Base-by-base conservation (phyloP, 2,888 invertebrate genomes). In the Ectropis crepuscularia region DNA sequence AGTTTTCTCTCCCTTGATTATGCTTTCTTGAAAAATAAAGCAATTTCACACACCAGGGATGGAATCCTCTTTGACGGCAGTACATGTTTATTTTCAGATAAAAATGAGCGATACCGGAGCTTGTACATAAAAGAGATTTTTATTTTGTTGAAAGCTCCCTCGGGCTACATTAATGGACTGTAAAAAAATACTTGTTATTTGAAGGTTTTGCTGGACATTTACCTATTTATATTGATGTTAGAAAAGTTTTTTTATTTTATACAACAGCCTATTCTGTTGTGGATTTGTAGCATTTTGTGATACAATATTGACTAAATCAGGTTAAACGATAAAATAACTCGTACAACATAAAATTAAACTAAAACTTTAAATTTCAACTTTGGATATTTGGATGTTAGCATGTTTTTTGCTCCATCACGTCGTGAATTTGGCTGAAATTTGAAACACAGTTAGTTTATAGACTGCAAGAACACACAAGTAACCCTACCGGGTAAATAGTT, bases 21-120 rank as follows among this genome's bases (percentile, higher is more conserved):
- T 50, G 16, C 53, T 41, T 53, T 54, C 53, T 37, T 43, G 58
- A 54, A 62, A 62, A 63, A 63, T 63, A 63, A 58, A 58, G 63
- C 63, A 63, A 63, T 63, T 63, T 63, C 63, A 63, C 63, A 63
- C 63, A 53, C 58, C 63, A 58, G 53, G 12, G 53, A 54, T 38
- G 46, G 58, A 53, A 57, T 54, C 53, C 37, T 57, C 49, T 58
- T 58, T 54, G 51, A 42, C 12, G 38, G 9, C 42, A 55, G 47
- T 42, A 53, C 28, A 57, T 54, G 53, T 46, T 63, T 58, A 58
- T 58, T 58, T 63, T 63, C 10, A 37, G 63, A 63, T 63, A 57
- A 57, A 62, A 62, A 62, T 63, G 53, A 58, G 57, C 57, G 53
- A 63, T 58, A 58, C 58, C 48, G 43, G 28, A 38, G 53, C 57